Conservation (phyloP, 2,113 vertebrate species). For the Scomber japonicus region DNA sequence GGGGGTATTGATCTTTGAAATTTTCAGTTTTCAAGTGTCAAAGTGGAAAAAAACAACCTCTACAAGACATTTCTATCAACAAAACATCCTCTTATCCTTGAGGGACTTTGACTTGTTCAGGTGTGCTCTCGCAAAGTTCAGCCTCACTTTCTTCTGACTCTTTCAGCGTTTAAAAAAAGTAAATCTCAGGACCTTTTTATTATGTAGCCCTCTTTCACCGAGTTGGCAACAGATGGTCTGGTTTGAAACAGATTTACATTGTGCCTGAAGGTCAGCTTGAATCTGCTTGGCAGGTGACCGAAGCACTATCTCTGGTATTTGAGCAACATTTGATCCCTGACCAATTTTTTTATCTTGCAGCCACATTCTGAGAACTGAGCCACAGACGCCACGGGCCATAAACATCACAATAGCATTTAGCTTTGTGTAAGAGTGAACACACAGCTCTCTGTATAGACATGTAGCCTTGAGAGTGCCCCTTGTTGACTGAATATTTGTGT, state of each 20-base stretch:
- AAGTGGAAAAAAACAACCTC: too few relatives aligned
- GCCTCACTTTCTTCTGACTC: background rate
- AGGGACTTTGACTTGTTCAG: background rate
- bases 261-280: conserved; percentile 30
- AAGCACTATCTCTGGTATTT: conserved; percentile 42
- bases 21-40: too few relatives aligned
- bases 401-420: conserved; percentile 23
- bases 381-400: background rate
- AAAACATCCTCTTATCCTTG: background rate
- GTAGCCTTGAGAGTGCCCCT: background rate
- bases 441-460: conserved; percentile 11
- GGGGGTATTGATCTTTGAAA: too few relatives aligned
- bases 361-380: conserved; percentile 41
- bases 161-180: background rate
- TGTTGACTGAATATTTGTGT: background rate
- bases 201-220: conserved; percentile 12
- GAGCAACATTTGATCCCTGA: conserved; percentile 42
- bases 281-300: conserved; percentile 26
- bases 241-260: conserved; percentile 16
- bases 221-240: conserved; percentile 18
- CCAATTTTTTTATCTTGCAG: conserved; percentile 3
- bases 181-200: conserved; percentile 6
- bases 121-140: conserved; percentile 8
- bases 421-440: conserved; percentile 27
- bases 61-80: background rate